Evolutionary conservation across 2,888 invertebrate species (phyloP).

Genomic region (Aethes cnicana): DNA sequence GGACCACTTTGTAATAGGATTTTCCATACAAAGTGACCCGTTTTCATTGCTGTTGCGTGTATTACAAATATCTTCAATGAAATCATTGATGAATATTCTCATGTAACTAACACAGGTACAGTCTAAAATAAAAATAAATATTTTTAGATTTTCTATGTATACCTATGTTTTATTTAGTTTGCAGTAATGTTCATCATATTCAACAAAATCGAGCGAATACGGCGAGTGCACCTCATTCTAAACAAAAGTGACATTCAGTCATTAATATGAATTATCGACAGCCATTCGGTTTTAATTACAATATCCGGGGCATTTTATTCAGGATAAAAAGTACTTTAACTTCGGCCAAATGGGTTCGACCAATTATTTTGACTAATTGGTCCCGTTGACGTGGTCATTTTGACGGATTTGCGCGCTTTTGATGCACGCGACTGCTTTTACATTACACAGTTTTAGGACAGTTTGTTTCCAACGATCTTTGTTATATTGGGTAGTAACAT

Average conservation of each 20-base stretch:
- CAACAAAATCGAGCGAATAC: background rate
- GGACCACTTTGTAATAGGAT: too few species aligned
- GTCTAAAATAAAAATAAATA: too few species aligned
- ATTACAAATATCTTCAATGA: too few species aligned
- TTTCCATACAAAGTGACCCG: too few species aligned
- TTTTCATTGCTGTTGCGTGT: too few species aligned
- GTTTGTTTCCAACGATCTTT: too few species aligned
- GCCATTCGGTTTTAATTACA: conserved; percentile 20
- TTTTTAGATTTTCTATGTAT: too few species aligned
- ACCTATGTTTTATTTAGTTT: too few species aligned
- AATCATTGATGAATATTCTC: too few species aligned
- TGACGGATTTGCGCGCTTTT: conserved; percentile 36
- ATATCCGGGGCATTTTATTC: conserved; percentile 13
- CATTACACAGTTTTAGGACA: conserved; percentile 6
- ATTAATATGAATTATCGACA: conserved; percentile 12
- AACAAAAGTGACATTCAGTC: conserved; percentile 4
- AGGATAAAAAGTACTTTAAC: conserved; percentile 21
- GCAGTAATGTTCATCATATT: too few species aligned
- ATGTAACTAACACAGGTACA: too few species aligned
- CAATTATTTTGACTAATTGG: conserved; percentile 44
- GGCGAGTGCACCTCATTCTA: background rate
- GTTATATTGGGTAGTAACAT: too few species aligned
- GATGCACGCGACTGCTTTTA: conserved; percentile 27
- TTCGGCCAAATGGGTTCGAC: conserved; percentile 24
- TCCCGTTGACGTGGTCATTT: conserved; percentile 36